phyloP scores from a whole-genome alignment of 2,888 invertebrate species.

The Rhogogaster chlorosoma region DNA sequence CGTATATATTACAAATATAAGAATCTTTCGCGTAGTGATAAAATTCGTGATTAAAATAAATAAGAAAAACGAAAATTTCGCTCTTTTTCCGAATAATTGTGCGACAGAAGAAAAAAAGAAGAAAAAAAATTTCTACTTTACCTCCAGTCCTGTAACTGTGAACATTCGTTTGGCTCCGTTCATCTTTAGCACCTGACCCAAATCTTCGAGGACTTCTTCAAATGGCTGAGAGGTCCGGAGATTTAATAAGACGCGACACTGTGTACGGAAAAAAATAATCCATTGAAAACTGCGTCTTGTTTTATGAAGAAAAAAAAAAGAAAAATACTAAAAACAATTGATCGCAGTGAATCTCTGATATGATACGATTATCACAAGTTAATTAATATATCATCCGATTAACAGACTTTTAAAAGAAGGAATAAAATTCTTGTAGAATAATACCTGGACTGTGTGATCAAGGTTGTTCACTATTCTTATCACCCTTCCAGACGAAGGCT shows the following conservation, averaged over 20 bases:
- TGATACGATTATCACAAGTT: not conserved
- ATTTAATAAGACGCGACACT: conserved; percentile 95
- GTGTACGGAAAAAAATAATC: conserved; percentile 58
- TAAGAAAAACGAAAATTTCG: not conserved
- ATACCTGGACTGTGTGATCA: conserved; percentile 93
- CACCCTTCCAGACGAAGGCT: conserved; percentile 91
- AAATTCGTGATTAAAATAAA: not conserved
- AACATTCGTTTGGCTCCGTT: conserved; percentile 94
- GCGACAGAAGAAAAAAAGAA: too few species aligned
- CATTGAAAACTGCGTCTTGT: not conserved
- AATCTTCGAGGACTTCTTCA: conserved; percentile 95
- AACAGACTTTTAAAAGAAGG: too few species aligned
- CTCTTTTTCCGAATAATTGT: not conserved
- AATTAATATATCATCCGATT: too few species aligned
- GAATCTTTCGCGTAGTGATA: not conserved
- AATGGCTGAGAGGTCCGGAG: conserved; percentile 95
- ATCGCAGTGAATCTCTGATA: not conserved
- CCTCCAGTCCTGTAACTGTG: conserved; percentile 95
- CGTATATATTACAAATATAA: not conserved
- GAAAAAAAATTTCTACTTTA: conserved; percentile 74
- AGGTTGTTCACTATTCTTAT: conserved; percentile 96
- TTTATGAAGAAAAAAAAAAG: not conserved
- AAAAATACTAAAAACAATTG: too few species aligned
- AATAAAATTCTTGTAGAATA: not conserved
- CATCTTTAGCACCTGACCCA: conserved; percentile 96